Base-by-base conservation (phyloP, 2,888 invertebrate species). In the Acanthosepion pharaonis region DNA sequence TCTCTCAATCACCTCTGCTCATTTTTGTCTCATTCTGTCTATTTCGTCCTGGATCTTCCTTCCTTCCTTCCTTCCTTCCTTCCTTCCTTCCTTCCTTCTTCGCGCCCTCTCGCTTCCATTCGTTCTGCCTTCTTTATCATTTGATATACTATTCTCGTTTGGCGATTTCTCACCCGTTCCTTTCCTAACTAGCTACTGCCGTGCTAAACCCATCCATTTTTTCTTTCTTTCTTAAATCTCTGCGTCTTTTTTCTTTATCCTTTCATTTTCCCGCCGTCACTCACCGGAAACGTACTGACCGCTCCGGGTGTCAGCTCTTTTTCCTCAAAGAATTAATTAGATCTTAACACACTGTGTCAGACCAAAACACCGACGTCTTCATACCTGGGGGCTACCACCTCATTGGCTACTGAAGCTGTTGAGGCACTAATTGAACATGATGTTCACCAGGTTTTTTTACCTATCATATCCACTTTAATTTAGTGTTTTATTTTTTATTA, bases 321-420 rank as follows among this genome's bases (percentile, higher is more conserved):
- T 78, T 78, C 78, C 59, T 9, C n/a, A 78, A 78, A 78, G 78
- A 78, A 78, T 78, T 78, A 78, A 78, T 78, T 78, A 78, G 78
- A 78, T 78, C 78, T 78, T n/a, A 78, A n/a, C 78, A 78, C 5
- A n/a, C 78, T 78, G 33, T 78, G 78, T 78, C 78, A 78, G 78
- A 78, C 78, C 78, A 78, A 78, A 78, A 78, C 78, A 78, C 78
- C 11, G 78, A 78, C n/a, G 78, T 78, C 78, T 78, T 33, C n/a
- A n/a, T 78, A n/a, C 78, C 78, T 78, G n/a, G 78, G 59, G 78
- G 78, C 78, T 78, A 78, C n/a, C 78, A 78, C 33, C 78, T n/a
- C 11, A 33, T 18, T 78, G 78, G 78, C 78, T 78, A 78, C n/a
- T n/a, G 78, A 15, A 78, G n/a, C 78, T 78, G 78, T 78, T 78